Base-by-base conservation (phyloP, 2,113 vertebrate genomes). In the Cheilinus undulatus region DNA sequence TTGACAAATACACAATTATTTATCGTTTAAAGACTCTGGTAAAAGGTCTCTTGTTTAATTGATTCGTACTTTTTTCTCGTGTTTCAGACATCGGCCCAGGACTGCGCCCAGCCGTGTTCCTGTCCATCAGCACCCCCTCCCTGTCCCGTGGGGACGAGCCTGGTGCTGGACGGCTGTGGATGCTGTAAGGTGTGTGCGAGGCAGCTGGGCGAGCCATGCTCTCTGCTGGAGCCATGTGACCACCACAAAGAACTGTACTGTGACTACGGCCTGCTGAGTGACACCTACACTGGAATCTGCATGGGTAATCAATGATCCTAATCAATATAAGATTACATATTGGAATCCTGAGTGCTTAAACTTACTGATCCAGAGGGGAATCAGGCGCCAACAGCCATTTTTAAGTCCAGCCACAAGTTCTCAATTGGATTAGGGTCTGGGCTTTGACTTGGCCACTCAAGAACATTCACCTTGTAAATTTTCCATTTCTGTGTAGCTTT, bases 241-340 rank as follows among this genome's bases (percentile, higher is more conserved):
- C 93, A 93, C 48, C 95, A 95, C 86, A 95, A 93, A 78, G 90
- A 91, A 17, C 92, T 95, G 57, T 93, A 93, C 90, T 95, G 94
- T 2, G 85, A 93, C 86, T 92, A 91, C 72, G 73, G 85, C 36
- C 38, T 82, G 52, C 89, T 87, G 50, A 86, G 73, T 51, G 87
- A 91, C 69, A 82, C 75, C 14, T 87, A 92, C 59, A 89, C 82
- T 0, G 94, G 94, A 45, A 88, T 95, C 86, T 95, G 94, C 86
- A 83, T 93, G 86, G 93, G 94, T 95, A 91, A 93, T 63, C n/a
- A n/a, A n/a, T n/a, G n/a, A n/a, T n/a, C n/a, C n/a, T n/a, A n/a
- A n/a, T n/a, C n/a, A n/a, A n/a, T n/a, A n/a, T n/a, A n/a, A n/a
- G n/a, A n/a, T n/a, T n/a, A n/a, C n/a, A n/a, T n/a, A n/a, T n/a